Evolutionary conservation across 2,113 vertebrate genomes (phyloP).

Genomic region (Nannobrachium achirus): DNA sequence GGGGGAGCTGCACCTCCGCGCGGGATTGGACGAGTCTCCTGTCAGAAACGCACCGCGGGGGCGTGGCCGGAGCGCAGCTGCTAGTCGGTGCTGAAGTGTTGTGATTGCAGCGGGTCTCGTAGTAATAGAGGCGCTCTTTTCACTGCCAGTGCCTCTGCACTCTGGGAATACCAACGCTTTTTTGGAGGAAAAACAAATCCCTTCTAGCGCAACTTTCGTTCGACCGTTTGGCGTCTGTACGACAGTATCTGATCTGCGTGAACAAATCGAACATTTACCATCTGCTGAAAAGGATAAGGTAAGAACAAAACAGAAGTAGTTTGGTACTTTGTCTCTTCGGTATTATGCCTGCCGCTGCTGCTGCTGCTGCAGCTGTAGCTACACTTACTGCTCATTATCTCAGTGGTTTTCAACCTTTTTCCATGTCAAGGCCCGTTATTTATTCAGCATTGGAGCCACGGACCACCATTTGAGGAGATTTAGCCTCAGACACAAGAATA

Average conservation of each 20-base stretch:
- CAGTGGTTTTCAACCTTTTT: background rate
- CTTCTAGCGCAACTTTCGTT: background rate
- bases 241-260: background rate
- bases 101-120: constrained; percentile 51
- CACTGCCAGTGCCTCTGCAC: constrained; percentile 39
- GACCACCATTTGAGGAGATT: too few relatives aligned
- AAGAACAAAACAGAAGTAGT: constrained; percentile 39
- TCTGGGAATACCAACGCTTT: constrained; percentile 66
- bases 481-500: too few relatives aligned
- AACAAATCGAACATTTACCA: background rate
- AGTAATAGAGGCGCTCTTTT: constrained; percentile 48
- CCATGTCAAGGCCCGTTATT: background rate
- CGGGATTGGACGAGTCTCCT: constrained; percentile 55
- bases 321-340: constrained; percentile 1
- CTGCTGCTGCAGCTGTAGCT: constrained; percentile 35
- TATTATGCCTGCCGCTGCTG: background rate
- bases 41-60: constrained; percentile 43
- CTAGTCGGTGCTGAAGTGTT: constrained; percentile 36
- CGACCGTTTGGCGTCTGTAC: background rate
- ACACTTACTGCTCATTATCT: constrained; percentile 27
- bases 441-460: background rate
- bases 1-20: rapidly evolving
- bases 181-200: constrained; percentile 41
- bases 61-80: constrained; percentile 44
- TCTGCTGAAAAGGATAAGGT: constrained; percentile 23